Base-by-base conservation (phyloP, 1,140 invertebrate species). In the Sogatella furcifera region DNA sequence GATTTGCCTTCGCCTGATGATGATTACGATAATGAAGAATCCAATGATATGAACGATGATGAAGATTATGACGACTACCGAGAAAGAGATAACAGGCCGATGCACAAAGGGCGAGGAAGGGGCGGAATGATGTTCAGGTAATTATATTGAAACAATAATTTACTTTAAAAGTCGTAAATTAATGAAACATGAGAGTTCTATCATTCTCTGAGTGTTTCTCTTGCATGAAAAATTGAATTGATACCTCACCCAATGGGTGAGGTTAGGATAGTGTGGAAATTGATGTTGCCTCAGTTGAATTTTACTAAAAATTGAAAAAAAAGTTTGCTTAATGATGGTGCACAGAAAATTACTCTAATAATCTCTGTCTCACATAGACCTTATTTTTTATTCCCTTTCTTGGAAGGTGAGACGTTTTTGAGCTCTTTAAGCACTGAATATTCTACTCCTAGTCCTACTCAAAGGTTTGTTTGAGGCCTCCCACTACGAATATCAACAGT, bases 1-100 rank as follows among this genome's bases (percentile, higher is more conserved):
- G 46, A 49, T 49, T 17, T 6, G 9, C 6, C 15, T 49, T 49
- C 46, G 15, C 46, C 46, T 14, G 62, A 62, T 44, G 62, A 67
- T 44, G 62, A 65, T 17, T 57, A 52, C 43, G 53, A 41, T 38
- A 60, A 62, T 19, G 62, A 59, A 9, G 60, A 62, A 19, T 22
- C 21, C 38, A 62, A 62, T 28, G 52, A 49, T 14, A 62, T 64
- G 61, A 49, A 56, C 19, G 55, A 59, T 19, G 61, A 61, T 28
- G 64, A 65, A 17, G 62, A 59, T 21, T 58, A 57, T 53, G 54
- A 56, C 22, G 57, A 61, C 17, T 55, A 54, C 34, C 21, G 44
- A 31, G 38, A 60, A 46, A 10, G 59, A 55, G 38, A 38, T 75
- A 61, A 71, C 78, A 64, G 76, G n/a, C 62, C 62, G 2, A 57